phyloP scores from a whole-genome alignment of 2,113 vertebrate species.

The Fukomys damarensis region DNA sequence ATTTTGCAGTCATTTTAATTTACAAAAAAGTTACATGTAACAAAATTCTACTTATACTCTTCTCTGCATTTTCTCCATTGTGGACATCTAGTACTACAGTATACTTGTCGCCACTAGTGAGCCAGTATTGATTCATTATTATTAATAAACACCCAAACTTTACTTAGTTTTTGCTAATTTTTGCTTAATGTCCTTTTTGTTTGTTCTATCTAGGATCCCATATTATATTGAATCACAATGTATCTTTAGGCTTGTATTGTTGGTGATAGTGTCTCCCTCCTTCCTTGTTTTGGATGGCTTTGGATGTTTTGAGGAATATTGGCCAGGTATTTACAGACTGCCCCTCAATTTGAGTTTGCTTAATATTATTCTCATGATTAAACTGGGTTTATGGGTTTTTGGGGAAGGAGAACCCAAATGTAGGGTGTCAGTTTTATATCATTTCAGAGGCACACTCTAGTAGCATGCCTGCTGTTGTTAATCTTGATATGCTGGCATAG shows the following conservation, averaged over 20 bases:
- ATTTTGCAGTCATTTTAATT: slow-evolving; percentile 55
- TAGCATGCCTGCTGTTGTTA: background rate
- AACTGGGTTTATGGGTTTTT: background rate
- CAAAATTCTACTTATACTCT: background rate
- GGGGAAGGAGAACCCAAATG: background rate
- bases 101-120: background rate
- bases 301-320: background rate
- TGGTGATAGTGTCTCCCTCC: background rate
- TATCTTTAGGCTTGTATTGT: background rate
- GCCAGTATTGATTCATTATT: background rate
- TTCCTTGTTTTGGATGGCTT: background rate
- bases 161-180: background rate
- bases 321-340: background rate
- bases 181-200: background rate
- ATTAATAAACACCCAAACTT: background rate
- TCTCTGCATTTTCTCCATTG: background rate
- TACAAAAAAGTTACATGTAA: slow-evolving; percentile 13
- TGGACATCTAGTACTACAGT: background rate
- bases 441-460: background rate
- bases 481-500: background rate
- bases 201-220: background rate
- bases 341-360: background rate
- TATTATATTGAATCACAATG: background rate
- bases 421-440: background rate
- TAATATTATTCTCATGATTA: slow-evolving; percentile 16